Percentiles rank a stretch among this genome's conserved stretches.
These are phyloP conservation scores for Ispidina lecontei DNA, from an alignment of 2,797 vertebrate genomes.

Conservation along the genomic window DNA sequence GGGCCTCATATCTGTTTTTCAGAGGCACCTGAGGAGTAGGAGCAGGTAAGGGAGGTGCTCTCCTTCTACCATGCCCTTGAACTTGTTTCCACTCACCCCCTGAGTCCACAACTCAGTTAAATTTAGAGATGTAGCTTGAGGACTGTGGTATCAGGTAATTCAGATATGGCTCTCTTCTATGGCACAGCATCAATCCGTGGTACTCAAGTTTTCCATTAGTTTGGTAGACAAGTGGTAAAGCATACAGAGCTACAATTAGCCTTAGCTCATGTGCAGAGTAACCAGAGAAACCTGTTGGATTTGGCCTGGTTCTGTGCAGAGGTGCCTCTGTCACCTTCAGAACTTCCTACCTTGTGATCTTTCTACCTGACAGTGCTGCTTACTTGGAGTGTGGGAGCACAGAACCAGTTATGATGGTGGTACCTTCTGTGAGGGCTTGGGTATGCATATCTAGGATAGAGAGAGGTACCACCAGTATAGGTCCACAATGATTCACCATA, in stretches of 20 bases:
- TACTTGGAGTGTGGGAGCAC: neutral
- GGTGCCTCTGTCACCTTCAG: neutral
- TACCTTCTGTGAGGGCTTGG: neutral
- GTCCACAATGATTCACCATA: neutral
- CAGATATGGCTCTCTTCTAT: neutral
- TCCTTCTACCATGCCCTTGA: no score
- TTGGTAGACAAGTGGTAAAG: neutral
- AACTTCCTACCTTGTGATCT: neutral
- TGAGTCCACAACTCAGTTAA: neutral
- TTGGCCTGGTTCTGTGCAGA: neutral
- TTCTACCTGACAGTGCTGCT: neutral
- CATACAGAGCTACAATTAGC: neutral
- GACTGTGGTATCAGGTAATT: neutral
- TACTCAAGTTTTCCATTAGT: neutral
- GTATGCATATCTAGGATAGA: neutral
- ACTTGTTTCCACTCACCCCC: no score
- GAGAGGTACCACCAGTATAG: neutral
- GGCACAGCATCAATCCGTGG: neutral
- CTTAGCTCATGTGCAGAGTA: fast-evolving
- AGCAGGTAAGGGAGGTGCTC: no score
- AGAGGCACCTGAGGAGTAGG: no score
- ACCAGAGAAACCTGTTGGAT: neutral
- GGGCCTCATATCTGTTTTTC: no score
- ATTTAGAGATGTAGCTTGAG: neutral
- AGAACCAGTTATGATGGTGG: neutral